Evolutionary conservation across 1,140 invertebrate species (phyloP).

Genomic region (Microvelia longipes): DNA sequence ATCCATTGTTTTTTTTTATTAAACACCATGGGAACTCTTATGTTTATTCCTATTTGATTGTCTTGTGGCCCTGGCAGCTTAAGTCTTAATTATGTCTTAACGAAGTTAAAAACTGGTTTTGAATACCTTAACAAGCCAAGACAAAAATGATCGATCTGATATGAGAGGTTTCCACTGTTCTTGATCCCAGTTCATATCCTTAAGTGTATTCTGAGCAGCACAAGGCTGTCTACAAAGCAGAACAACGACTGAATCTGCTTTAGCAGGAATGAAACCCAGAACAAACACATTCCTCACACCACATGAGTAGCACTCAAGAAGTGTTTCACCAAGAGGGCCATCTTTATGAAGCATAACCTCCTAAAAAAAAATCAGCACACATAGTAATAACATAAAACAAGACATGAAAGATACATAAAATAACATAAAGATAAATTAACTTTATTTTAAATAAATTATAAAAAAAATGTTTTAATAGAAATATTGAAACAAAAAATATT

Average conservation of each 20-base stretch:
- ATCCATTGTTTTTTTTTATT: no score
- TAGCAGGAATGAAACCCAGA: constrained; percentile 96
- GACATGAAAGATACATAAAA: neutral
- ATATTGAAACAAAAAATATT: no score
- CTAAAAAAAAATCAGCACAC: constrained; percentile 22
- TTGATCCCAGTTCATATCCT: constrained; percentile 99
- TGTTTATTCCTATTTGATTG: no score
- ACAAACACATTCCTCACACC: constrained; percentile 95
- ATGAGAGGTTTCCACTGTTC: constrained; percentile 98
- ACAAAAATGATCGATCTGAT: constrained; percentile 83
- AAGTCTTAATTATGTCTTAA: no score
- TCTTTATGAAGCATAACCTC: constrained; percentile 96
- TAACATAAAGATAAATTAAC: neutral
- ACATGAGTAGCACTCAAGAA: constrained; percentile 97
- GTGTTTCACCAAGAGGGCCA: constrained; percentile 91
- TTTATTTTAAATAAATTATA: constrained; percentile 4
- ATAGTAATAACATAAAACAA: neutral
- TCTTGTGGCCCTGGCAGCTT: no score
- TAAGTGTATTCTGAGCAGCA: constrained; percentile 85
- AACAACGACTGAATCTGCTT: constrained; percentile 98
- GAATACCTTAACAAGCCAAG: constrained; percentile 81
- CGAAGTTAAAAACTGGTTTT: no score
- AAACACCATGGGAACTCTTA: no score
- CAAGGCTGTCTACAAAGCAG: constrained; percentile 94
- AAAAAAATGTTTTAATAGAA: neutral